phyloP scores from a whole-genome alignment of 2,797 vertebrate species.

The Clamator glandarius region DNA sequence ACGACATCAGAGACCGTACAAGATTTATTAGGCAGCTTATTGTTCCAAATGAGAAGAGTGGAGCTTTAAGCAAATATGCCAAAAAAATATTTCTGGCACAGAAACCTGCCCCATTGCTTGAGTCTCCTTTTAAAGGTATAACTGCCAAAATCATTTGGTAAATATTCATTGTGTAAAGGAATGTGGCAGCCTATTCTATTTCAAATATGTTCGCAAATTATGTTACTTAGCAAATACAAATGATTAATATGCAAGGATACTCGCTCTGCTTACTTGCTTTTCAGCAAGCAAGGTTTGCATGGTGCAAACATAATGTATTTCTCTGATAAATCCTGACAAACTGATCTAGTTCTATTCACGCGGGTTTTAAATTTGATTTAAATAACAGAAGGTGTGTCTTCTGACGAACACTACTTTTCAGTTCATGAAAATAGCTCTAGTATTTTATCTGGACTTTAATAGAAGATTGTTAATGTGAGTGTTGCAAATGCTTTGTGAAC shows the following conservation, averaged over 20 bases:
- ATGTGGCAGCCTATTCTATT: conserved; percentile 24
- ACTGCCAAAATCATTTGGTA: conserved; percentile 50
- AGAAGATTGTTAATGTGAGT: conserved; percentile 33
- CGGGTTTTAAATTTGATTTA: conserved; percentile 23
- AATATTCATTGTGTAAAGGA: conserved; percentile 46
- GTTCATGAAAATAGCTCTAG: conserved; percentile 15
- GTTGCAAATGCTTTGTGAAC: conserved; percentile 7
- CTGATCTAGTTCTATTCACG: conserved; percentile 18
- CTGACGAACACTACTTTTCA: background rate
- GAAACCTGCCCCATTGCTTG: conserved; percentile 93
- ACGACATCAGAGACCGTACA: conserved; percentile 97
- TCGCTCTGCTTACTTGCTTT: conserved; percentile 11
- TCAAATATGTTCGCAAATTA: conserved; percentile 39
- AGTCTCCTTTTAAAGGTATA: conserved; percentile 97
- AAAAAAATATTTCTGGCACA: conserved; percentile 94
- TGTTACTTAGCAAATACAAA: conserved; percentile 51
- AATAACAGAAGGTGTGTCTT: conserved; percentile 24
- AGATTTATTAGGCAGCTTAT: conserved; percentile 98
- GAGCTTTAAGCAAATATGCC: conserved; percentile 95
- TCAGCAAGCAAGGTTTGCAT: conserved; percentile 3
- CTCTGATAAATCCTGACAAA: conserved; percentile 33
- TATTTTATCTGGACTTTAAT: conserved; percentile 6
- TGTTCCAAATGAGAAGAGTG: conserved; percentile 94
- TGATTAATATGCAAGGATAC: conserved; percentile 46
- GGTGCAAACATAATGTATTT: conserved; percentile 14